phyloP scores from a whole-genome alignment of 2,888 invertebrate genomes.

The Thumatha senex region DNA sequence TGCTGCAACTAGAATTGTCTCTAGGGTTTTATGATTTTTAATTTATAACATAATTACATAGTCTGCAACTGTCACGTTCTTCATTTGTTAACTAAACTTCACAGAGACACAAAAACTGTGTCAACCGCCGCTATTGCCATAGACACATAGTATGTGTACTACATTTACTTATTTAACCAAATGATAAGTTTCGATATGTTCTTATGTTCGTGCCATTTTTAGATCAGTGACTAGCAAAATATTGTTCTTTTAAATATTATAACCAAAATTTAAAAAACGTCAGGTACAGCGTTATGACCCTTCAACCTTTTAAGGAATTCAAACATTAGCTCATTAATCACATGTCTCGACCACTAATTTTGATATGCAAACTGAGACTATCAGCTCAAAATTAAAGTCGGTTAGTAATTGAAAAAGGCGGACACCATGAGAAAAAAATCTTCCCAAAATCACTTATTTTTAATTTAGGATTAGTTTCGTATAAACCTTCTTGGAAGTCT shows the following conservation, averaged over 20 bases:
- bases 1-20: too few species aligned
- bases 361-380: slow-evolving; percentile 30
- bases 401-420: slow-evolving; percentile 49
- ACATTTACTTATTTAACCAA: background rate
- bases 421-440: slow-evolving; percentile 39
- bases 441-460: background rate
- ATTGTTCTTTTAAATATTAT: background rate
- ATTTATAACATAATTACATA: too few species aligned
- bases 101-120: too few species aligned
- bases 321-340: slow-evolving; percentile 43
- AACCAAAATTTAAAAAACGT: slow-evolving; percentile 7
- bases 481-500: slow-evolving; percentile 31
- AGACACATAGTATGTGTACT: background rate
- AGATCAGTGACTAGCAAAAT: too few species aligned
- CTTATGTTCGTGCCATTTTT: background rate
- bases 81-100: too few species aligned
- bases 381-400: slow-evolving; percentile 22
- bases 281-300: slow-evolving; percentile 25
- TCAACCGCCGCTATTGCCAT: too few species aligned
- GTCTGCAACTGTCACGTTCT: too few species aligned
- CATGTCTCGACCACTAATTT: slow-evolving; percentile 34
- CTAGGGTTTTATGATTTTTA: too few species aligned
- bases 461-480: slow-evolving; percentile 14
- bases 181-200: background rate
- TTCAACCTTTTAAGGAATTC: slow-evolving; percentile 25